Base-by-base conservation (phyloP, 2,113 vertebrate species). In the Oceanodroma tethys region DNA sequence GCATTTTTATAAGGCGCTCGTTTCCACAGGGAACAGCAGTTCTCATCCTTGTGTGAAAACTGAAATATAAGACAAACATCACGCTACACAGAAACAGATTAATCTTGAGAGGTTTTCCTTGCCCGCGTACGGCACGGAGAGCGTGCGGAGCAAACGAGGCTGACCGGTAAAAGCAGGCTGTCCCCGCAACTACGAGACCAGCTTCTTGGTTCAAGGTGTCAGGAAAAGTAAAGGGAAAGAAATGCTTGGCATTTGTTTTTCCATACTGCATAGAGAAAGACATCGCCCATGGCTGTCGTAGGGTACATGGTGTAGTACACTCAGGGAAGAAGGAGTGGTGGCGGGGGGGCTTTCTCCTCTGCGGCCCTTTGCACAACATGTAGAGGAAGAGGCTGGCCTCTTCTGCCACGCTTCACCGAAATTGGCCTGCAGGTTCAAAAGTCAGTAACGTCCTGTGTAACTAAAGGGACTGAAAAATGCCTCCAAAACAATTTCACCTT, bases 71-170 rank as follows among this genome's bases (percentile, higher is more conserved):
- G 60, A 50, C 50, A 82, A 83, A 65, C 45, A 70, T 48, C 48
- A 53, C 21, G 25, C 14, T 6, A 48, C 47, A 59, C 22, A 38
- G 62, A 53, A 43, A 70, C 21, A 42, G 45, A 42, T 53, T 43
- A 48, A 70, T 90, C 71, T 40, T 7, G 48, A 52, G 67, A 1
- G 0, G 34, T 36, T 80, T 70, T 25, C 50, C 30, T 74, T 38
- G 73, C 73, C 62, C 14, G 0, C 4, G 1, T 14, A n/a, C 4
- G 1, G 25, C 52, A 19, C 3, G 30, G 59, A 47, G n/a, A 62
- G 36, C 0, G 0, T 27, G 63, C 1, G 0, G 45, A 67, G 48
- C 16, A 18, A 56, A 68, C 1, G 2, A 36, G 66, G 12, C 42
- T 34, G 71, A 6, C 60, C n/a, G 40, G 62, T 36, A 70, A 94